Conservation (phyloP, 2,113 vertebrate genomes). For the Puffinus mauretanicus region DNA sequence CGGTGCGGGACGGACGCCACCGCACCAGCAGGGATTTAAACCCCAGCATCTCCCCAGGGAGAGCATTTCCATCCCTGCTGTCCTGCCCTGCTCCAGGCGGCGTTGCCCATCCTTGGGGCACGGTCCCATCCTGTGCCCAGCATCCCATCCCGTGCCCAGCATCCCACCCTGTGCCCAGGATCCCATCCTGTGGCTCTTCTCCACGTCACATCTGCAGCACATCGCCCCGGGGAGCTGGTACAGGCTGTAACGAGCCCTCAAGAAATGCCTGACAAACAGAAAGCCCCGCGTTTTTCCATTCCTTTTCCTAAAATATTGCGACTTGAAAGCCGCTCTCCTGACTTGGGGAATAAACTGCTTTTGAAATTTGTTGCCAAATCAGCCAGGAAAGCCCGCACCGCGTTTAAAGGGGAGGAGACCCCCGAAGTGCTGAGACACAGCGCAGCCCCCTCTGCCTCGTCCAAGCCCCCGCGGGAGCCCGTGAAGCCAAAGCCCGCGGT, state of each 20-base stretch:
- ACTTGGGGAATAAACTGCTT: background rate
- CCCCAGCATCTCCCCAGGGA: background rate
- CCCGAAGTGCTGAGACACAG: background rate
- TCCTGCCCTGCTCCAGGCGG: background rate
- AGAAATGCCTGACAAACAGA: background rate
- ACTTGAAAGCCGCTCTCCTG: background rate
- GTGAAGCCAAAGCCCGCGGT: accelerated
- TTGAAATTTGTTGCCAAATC: background rate
- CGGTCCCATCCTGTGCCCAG: too few species aligned
- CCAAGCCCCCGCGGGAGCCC: background rate
- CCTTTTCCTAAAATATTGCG: background rate
- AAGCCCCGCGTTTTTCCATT: background rate
- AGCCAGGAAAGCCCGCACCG: background rate
- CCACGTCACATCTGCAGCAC: background rate
- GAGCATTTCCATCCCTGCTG: background rate
- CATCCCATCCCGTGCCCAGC: background rate
- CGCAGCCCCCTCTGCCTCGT: background rate
- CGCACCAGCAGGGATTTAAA: background rate
- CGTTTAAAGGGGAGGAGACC: background rate
- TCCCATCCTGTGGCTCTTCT: background rate
- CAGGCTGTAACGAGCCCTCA: background rate
- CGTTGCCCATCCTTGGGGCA: accelerated
- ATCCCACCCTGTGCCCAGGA: too few species aligned
- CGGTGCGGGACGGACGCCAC: accelerated
- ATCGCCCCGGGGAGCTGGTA: accelerated